Conservation (phyloP, 2,888 invertebrate species). For the Melanotus villosus region DNA sequence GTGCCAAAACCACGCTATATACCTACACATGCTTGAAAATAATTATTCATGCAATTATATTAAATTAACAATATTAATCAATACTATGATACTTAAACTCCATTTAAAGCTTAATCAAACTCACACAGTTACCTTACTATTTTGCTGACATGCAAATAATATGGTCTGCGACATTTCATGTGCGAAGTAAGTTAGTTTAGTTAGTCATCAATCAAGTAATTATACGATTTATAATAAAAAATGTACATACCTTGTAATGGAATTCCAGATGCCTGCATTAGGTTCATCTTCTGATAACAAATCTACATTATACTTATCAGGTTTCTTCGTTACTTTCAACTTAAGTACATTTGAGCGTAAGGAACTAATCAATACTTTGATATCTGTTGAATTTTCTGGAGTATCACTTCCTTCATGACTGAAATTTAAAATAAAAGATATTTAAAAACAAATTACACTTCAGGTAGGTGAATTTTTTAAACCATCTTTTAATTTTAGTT, state of each 20-base stretch:
- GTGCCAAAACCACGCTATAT: no score
- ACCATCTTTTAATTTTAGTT: no score
- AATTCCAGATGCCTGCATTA: slow-evolving; percentile 90
- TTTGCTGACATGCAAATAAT: slow-evolving; percentile 50
- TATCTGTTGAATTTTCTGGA: slow-evolving; percentile 77
- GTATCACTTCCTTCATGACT: slow-evolving; percentile 86
- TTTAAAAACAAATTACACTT: no score
- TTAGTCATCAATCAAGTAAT: not conserved
- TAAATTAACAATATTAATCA: no score
- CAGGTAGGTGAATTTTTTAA: no score
- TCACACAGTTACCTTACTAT: slow-evolving; percentile 53
- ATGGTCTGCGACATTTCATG: slow-evolving; percentile 28
- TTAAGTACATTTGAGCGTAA: slow-evolving; percentile 93
- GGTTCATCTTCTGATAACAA: slow-evolving; percentile 86
- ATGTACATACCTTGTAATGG: slow-evolving; percentile 85
- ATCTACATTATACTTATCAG: slow-evolving; percentile 89
- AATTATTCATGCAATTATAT: no score
- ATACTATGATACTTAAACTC: no score
- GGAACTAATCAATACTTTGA: slow-evolving; percentile 85
- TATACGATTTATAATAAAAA: not conserved
- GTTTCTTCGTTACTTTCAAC: slow-evolving; percentile 90
- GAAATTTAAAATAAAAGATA: no score
- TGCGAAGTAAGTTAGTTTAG: not conserved
- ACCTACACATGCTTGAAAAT: no score
- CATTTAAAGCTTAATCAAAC: no score